Conservation (phyloP, 2,888 invertebrate species). For the Drosophila falleni region DNA sequence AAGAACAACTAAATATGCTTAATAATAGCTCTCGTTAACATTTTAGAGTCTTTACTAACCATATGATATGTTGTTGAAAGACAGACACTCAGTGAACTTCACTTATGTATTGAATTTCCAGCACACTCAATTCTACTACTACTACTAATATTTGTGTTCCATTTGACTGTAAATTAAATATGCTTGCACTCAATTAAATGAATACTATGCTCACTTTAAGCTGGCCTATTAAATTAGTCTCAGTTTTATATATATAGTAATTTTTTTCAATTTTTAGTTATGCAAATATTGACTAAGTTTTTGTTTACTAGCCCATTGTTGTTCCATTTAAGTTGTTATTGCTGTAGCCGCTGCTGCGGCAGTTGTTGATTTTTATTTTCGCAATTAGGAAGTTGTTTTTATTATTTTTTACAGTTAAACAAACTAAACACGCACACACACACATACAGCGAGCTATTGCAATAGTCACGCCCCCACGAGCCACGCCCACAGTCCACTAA, state of each 20-base stretch:
- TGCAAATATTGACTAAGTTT: not conserved
- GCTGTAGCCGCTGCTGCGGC: constrained; percentile 40
- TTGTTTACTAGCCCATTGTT: constrained; percentile 41
- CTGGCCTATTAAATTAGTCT: not conserved
- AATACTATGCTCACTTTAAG: not conserved
- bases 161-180: not conserved
- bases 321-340: constrained; percentile 19
- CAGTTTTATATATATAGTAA: not conserved
- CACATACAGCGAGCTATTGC: constrained; percentile 37
- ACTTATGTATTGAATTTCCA: too few species aligned
- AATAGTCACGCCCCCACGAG: constrained; percentile 52
- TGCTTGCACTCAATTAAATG: not conserved
- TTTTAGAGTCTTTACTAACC: not conserved
- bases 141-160: not conserved
- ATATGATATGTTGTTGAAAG: too few species aligned
- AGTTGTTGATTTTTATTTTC: constrained; percentile 76
- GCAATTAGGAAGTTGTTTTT: constrained; percentile 79
- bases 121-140: too few species aligned
- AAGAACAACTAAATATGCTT: not conserved
- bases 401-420: constrained; percentile 67
- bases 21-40: not conserved
- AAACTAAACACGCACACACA: constrained; percentile 64
- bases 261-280: not conserved
- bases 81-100: too few species aligned
- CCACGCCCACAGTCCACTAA: constrained; percentile 33